Evolutionary conservation across 1,140 invertebrate species (phyloP).

Genomic region (Atta texana): DNA sequence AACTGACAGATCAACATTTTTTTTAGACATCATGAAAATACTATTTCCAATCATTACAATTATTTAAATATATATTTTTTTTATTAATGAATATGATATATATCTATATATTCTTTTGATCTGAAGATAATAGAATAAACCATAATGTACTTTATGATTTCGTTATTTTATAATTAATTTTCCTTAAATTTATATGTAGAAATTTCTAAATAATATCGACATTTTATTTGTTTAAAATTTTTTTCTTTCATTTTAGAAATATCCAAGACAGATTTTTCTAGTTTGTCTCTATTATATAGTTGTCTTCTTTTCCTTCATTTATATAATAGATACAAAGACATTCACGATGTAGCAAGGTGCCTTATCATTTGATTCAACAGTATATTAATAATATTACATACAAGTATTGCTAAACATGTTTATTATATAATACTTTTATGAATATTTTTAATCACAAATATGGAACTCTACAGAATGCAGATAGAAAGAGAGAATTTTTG

Average conservation of each 20-base stretch:
- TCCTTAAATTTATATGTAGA: background rate
- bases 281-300: background rate
- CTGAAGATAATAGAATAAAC: background rate
- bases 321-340: background rate
- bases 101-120: background rate
- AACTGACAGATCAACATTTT: background rate
- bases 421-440: background rate
- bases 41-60: background rate
- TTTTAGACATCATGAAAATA: background rate
- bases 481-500: conserved; percentile 83
- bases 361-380: background rate
- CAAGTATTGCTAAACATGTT: background rate
- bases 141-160: background rate
- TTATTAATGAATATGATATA: background rate
- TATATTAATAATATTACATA: background rate
- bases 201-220: background rate
- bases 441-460: conserved; percentile 46
- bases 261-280: background rate
- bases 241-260: background rate
- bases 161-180: background rate
- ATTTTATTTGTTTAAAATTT: background rate
- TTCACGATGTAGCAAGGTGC: background rate
- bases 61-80: background rate
- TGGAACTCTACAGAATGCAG: conserved; percentile 76
- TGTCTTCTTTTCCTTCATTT: background rate